These are phyloP conservation scores for Noturus placidus DNA, from an alignment of 2,113 vertebrate species.

Conservation along the genomic window DNA sequence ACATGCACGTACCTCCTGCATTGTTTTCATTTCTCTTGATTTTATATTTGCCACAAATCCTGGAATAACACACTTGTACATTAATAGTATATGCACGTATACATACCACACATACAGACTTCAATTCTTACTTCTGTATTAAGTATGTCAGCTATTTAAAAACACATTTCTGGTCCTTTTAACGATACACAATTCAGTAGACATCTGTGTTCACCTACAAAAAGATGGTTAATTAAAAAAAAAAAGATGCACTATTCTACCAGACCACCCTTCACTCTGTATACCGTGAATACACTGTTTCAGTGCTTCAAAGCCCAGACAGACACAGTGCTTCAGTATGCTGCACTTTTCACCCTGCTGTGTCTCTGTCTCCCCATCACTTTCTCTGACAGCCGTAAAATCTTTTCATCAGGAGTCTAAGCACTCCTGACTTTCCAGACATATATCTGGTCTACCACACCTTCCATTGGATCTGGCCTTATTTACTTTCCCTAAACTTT, in stretches of 20 bases:
- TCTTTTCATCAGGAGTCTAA: background rate
- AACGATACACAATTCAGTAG: background rate
- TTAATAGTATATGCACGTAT: background rate
- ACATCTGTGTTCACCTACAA: background rate
- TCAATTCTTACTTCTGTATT: too few relatives aligned
- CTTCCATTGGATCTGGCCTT: background rate
- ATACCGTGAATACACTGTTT: background rate
- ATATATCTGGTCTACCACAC: background rate
- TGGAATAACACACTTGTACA: background rate
- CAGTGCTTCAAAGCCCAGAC: background rate
- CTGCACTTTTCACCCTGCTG: conserved; percentile 6
- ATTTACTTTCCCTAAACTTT: background rate
- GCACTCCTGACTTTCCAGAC: background rate
- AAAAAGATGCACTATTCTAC: background rate
- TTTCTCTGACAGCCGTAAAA: conserved; percentile 28
- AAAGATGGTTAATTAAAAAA: background rate
- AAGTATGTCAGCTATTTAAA: too few relatives aligned
- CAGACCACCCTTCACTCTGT: background rate
- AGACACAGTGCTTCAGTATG: background rate
- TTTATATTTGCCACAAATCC: background rate
- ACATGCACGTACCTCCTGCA: background rate
- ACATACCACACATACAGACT: background rate
- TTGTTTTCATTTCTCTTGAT: background rate
- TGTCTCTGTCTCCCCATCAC: background rate
- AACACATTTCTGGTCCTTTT: too few relatives aligned